These are phyloP conservation scores for Rhegmatorhina hoffmannsi DNA, from an alignment of 2,113 vertebrate genomes.

Conservation along the genomic window DNA sequence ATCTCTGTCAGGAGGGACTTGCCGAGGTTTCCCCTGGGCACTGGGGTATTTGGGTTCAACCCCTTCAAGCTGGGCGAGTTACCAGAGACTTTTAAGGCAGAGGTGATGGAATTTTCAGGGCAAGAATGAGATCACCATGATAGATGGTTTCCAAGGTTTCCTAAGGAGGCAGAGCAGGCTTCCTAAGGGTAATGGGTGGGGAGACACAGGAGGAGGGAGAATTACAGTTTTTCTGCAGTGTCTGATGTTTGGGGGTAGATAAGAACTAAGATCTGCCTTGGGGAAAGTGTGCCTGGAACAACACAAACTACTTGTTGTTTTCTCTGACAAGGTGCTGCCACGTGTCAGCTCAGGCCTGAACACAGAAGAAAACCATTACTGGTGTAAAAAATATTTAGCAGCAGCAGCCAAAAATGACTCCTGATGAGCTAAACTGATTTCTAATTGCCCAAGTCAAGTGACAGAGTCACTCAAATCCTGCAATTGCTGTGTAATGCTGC, in stretches of 20 bases:
- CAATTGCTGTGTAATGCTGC: neutral
- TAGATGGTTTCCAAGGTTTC: neutral
- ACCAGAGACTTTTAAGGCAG: neutral
- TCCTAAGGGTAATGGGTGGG: neutral
- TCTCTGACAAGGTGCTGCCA: neutral
- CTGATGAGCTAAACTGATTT: neutral
- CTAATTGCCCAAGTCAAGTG: neutral
- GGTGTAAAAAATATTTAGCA: neutral
- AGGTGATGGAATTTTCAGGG: neutral
- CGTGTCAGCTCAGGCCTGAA: neutral
- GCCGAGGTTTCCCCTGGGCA: neutral
- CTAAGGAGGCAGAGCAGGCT: neutral
- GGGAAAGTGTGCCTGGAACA: neutral
- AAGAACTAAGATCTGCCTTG: neutral
- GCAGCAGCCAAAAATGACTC: neutral
- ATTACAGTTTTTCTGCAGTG: neutral
- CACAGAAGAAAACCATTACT: neutral
- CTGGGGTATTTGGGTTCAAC: neutral
- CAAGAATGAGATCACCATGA: neutral
- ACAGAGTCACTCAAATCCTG: neutral
- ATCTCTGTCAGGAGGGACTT: neutral
- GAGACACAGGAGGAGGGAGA: neutral
- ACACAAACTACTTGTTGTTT: neutral
- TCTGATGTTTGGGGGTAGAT: neutral
- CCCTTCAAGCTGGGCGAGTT: neutral